phyloP scores from a whole-genome alignment of 1,140 invertebrate species.

The Asobara japonica region DNA sequence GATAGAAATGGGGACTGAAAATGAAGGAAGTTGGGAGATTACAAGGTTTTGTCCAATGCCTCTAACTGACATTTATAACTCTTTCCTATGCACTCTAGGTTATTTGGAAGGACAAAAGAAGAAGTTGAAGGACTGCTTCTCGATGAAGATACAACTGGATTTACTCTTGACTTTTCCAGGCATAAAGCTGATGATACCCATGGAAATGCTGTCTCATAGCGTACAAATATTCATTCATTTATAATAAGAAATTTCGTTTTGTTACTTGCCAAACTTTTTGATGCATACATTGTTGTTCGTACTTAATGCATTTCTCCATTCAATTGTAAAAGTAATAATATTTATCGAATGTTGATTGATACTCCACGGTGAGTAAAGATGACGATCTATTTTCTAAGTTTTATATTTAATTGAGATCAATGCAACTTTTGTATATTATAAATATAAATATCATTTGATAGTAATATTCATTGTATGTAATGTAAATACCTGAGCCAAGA shows the following conservation, averaged over 20 bases:
- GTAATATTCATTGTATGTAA: not conserved
- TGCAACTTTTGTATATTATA: not conserved
- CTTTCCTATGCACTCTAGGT: slow-evolving; percentile 42
- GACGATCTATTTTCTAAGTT: not conserved
- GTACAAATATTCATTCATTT: slow-evolving; percentile 19
- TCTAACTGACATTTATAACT: not conserved
- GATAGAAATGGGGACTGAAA: no score
- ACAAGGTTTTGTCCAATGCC: not conserved
- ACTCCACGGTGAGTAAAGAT: not conserved
- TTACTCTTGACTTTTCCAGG: slow-evolving; percentile 51
- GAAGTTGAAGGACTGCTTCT: slow-evolving; percentile 55
- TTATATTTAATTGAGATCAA: not conserved
- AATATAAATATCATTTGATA: not conserved
- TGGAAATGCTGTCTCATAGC: slow-evolving; percentile 45
- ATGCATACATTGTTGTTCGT: slow-evolving; percentile 3
- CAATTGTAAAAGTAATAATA: not conserved
- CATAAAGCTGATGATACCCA: slow-evolving; percentile 47
- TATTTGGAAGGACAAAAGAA: slow-evolving; percentile 56
- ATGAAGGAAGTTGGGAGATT: no score
- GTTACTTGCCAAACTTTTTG: slow-evolving; percentile 13
- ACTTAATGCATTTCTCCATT: slow-evolving; percentile 1
- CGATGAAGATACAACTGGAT: slow-evolving; percentile 50
- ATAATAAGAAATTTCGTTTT: not conserved
- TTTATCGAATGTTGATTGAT: not conserved
- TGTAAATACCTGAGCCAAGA: not conserved